phyloP scores from a whole-genome alignment of 2,797 vertebrate genomes.

The Remorina albescens region DNA sequence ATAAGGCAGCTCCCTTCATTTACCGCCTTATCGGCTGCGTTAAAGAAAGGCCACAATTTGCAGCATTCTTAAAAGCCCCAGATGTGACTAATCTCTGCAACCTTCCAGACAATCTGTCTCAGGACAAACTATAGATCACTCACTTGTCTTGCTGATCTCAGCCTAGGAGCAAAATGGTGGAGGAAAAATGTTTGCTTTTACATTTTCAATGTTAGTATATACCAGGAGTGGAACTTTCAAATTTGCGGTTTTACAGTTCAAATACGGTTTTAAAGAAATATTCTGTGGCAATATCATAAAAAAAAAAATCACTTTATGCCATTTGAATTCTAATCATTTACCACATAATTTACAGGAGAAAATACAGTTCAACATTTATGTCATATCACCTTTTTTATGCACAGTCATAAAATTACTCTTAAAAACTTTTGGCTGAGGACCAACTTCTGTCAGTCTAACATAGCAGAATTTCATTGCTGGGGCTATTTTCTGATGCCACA shows the following conservation, averaged over 20 bases:
- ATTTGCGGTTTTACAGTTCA: too few relatives aligned
- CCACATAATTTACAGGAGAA: background rate
- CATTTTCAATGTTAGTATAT: background rate
- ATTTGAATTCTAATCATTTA: background rate
- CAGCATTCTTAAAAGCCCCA: conserved; percentile 89
- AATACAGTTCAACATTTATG: background rate
- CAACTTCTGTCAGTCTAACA: background rate
- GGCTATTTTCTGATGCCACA: background rate
- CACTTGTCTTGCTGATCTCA: conserved; percentile 83
- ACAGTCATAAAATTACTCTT: background rate
- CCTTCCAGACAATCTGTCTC: conserved; percentile 87
- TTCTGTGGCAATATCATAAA: background rate
- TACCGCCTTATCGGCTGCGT: conserved; percentile 88
- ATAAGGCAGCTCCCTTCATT: conserved; percentile 90
- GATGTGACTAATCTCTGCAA: conserved; percentile 90
- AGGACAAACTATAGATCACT: conserved; percentile 87
- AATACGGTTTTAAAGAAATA: background rate
- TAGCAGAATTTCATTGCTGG: background rate
- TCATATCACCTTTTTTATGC: too few relatives aligned
- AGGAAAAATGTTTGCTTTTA: conserved; percentile 30
- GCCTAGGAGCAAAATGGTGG: conserved; percentile 48
- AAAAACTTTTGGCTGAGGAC: too few relatives aligned
- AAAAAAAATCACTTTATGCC: background rate
- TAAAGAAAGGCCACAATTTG: conserved; percentile 92
- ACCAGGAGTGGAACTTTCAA: background rate